Percentiles rank a stretch among this genome's conserved stretches.
phyloP scores from a whole-genome alignment of 1,140 invertebrate genomes.

The Bilobella aurantiaca region DNA sequence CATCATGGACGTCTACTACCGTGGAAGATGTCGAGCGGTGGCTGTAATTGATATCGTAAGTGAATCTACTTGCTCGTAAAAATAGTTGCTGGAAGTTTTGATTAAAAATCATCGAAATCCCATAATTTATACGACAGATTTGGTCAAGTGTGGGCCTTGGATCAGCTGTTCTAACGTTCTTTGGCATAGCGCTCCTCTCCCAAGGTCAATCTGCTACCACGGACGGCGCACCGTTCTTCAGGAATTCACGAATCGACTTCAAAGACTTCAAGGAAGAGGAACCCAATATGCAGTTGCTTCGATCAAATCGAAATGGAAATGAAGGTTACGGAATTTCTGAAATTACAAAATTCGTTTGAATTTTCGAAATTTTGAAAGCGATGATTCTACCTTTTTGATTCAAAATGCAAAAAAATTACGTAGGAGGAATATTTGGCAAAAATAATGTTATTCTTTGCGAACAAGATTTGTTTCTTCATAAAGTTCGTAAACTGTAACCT shows the following conservation, averaged over 20 bases:
- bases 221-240: neutral
- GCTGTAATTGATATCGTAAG: constrained; percentile 15
- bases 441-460: neutral
- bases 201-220: neutral
- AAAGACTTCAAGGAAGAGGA: neutral
- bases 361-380: too few species aligned
- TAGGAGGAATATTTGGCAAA: neutral
- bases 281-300: neutral
- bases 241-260: neutral
- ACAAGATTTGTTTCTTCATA: neutral
- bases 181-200: constrained; percentile 3
- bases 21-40: neutral
- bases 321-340: neutral
- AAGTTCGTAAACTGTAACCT: neutral
- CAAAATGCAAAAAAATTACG: too few species aligned
- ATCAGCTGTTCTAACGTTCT: constrained; percentile 10
- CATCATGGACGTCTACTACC: constrained; percentile 6
- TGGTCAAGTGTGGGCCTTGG: constrained; percentile 12
- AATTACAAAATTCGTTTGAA: neutral
- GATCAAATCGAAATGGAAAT: neutral
- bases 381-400: too few species aligned
- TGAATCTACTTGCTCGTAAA: neutral
- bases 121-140: neutral
- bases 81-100: neutral
- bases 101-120: neutral